phyloP scores from a whole-genome alignment of 2,797 vertebrate species.

The Odontamblyopus lacepedii region DNA sequence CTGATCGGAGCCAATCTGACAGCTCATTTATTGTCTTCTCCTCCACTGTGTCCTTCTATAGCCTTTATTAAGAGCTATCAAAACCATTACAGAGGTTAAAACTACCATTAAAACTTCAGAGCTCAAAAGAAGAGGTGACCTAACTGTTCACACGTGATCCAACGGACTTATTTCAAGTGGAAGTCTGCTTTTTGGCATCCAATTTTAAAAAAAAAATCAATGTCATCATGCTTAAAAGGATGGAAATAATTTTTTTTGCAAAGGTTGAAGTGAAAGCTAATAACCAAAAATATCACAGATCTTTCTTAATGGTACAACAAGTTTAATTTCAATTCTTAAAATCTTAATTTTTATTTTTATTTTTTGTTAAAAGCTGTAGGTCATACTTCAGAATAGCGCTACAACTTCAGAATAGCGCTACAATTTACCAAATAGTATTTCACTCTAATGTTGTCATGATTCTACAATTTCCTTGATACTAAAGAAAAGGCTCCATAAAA shows the following conservation, averaged over 20 bases:
- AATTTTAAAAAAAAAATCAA: neutral
- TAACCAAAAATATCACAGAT: neutral
- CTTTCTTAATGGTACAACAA: neutral
- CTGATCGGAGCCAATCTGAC: conserved; percentile 32
- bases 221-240: neutral
- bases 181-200: neutral
- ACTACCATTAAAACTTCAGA: conserved; percentile 3
- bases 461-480: too few species aligned
- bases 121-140: neutral
- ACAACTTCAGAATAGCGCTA: neutral
- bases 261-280: neutral
- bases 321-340: too few species aligned
- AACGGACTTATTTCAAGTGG: neutral
- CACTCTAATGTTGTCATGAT: too few species aligned
- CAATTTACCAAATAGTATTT: too few species aligned
- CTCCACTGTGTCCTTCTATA: conserved; percentile 7
- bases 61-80: conserved; percentile 10
- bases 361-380: neutral
- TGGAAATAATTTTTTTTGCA: neutral
- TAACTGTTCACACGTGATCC: conserved; percentile 15
- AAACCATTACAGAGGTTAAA: conserved; percentile 7
- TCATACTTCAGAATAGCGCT: neutral
- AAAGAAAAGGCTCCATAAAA: too few species aligned
- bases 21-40: conserved; percentile 20
- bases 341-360: neutral